Evolutionary conservation across 1,140 invertebrate species (phyloP).

Genomic region (Archivesica marissinica): DNA sequence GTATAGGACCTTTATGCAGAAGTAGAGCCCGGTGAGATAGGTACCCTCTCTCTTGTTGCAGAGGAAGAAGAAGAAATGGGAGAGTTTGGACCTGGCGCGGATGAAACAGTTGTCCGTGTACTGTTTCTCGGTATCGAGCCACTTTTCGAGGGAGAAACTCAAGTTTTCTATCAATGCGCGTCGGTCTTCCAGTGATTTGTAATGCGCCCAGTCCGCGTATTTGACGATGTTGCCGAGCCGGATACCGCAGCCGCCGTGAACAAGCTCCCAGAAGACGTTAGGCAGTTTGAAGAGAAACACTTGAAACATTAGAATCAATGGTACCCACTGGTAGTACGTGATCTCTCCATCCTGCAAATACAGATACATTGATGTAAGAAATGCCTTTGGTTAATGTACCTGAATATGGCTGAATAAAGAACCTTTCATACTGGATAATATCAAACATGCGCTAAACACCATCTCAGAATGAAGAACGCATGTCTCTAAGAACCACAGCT

Average conservation of each 20-base stretch:
- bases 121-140: conserved; percentile 77
- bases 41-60: conserved; percentile 83
- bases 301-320: conserved; percentile 97
- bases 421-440: too few relatives aligned
- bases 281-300: conserved; percentile 97
- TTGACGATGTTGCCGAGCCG: conserved; percentile 85
- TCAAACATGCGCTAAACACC: too few relatives aligned
- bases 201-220: conserved; percentile 79
- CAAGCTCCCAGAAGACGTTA: conserved; percentile 84
- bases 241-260: conserved; percentile 70
- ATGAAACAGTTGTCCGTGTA: conserved; percentile 76
- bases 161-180: conserved; percentile 76
- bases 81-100: conserved; percentile 72
- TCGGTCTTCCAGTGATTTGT: conserved; percentile 75
- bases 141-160: conserved; percentile 77
- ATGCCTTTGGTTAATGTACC: too few relatives aligned
- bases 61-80: conserved; percentile 72
- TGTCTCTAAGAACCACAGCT: too few relatives aligned
- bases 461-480: too few relatives aligned
- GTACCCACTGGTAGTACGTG: conserved; percentile 98
- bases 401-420: too few relatives aligned
- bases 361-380: too few relatives aligned
- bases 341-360: conserved; percentile 85
- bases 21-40: conserved; percentile 76
- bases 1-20: conserved; percentile 81